Evolutionary conservation across 2,797 vertebrate genomes (phyloP).

Genomic region (Bufotes viridis): DNA sequence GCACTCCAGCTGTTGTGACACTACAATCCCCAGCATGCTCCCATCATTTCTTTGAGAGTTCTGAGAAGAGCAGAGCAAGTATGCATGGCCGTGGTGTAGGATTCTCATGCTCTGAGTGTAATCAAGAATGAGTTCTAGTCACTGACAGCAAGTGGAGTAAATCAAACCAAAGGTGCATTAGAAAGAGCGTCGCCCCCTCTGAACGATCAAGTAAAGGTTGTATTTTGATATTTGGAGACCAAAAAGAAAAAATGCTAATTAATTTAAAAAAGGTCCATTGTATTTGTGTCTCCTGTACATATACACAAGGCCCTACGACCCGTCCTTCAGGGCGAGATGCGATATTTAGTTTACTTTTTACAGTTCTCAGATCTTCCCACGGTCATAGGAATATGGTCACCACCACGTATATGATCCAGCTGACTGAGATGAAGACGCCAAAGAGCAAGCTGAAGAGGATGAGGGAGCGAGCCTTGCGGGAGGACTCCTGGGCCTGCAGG

Average conservation of each 20-base stretch:
- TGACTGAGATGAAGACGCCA: constrained; percentile 75
- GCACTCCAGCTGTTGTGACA: too few species aligned
- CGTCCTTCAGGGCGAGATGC: background rate
- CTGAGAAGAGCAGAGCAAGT: too few species aligned
- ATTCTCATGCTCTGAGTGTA: too few species aligned
- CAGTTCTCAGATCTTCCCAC: background rate
- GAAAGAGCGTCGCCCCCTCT: too few species aligned
- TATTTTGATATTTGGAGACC: background rate
- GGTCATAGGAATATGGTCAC: constrained; percentile 71
- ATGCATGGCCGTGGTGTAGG: too few species aligned
- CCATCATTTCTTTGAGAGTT: too few species aligned
- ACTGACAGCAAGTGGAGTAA: too few species aligned
- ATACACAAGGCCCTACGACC: constrained; percentile 10
- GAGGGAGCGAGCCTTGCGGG: constrained; percentile 74
- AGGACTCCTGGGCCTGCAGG: constrained; percentile 72
- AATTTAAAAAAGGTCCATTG: constrained; percentile 8
- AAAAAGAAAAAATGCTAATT: background rate
- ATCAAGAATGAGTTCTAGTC: too few species aligned
- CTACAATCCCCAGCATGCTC: too few species aligned
- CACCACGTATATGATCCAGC: constrained; percentile 80
- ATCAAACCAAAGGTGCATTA: too few species aligned
- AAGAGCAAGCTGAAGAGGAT: constrained; percentile 82
- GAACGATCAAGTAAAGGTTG: too few species aligned
- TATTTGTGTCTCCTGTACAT: constrained; percentile 52
- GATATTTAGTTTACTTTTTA: background rate